Evolutionary conservation across 2,888 invertebrate genomes (phyloP).

Genomic region (Anthrax anthrax): DNA sequence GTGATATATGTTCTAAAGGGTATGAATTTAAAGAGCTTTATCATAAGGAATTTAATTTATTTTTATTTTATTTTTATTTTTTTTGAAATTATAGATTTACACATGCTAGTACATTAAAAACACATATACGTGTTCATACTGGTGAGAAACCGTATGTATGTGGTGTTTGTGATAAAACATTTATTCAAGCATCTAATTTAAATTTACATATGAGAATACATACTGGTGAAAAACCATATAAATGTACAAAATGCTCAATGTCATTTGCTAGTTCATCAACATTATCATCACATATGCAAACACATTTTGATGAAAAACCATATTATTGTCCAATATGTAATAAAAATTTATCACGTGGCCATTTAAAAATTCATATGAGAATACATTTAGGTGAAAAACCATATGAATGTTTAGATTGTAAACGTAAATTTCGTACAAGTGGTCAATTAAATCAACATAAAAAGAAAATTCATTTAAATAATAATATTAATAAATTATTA

Average conservation of each 20-base stretch:
- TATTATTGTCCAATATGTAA: slow-evolving; percentile 30
- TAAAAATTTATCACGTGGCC: slow-evolving; percentile 18
- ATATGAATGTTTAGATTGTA: slow-evolving; percentile 22
- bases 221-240: slow-evolving; percentile 20
- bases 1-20: slow-evolving; percentile 41
- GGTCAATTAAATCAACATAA: slow-evolving; percentile 32
- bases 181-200: slow-evolving; percentile 37
- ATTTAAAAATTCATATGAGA: slow-evolving; percentile 36
- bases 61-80: no score
- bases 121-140: slow-evolving; percentile 46
- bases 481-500: slow-evolving; percentile 8
- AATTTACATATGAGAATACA: slow-evolving; percentile 29
- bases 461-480: slow-evolving; percentile 31
- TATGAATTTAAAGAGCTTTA: slow-evolving; percentile 32
- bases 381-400: slow-evolving; percentile 39
- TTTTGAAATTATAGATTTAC: slow-evolving; percentile 35
- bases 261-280: slow-evolving; percentile 32
- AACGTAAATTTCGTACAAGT: slow-evolving; percentile 30
- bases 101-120: slow-evolving; percentile 44
- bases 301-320: slow-evolving; percentile 32
- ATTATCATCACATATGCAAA: slow-evolving; percentile 29
- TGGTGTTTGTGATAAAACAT: slow-evolving; percentile 41
- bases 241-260: slow-evolving; percentile 26
- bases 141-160: slow-evolving; percentile 47
- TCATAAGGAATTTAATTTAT: slow-evolving; percentile 32